These are phyloP conservation scores for Tautogolabrus adspersus DNA, from an alignment of 2,113 vertebrate genomes.

Conservation along the genomic window DNA sequence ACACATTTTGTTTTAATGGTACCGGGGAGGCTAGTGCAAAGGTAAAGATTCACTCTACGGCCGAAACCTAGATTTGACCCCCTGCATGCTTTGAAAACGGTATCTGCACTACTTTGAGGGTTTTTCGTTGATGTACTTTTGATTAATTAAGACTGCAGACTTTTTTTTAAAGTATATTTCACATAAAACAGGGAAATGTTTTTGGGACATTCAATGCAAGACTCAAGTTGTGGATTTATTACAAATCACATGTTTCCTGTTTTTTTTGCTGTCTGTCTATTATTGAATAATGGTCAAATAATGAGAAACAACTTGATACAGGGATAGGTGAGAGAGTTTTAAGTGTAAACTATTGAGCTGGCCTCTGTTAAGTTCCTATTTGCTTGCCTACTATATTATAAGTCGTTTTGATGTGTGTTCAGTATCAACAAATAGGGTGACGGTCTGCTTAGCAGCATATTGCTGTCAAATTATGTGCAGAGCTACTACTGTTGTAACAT, in stretches of 20 bases:
- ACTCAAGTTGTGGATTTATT: too few relatives aligned
- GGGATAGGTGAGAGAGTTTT: neutral
- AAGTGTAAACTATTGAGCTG: neutral
- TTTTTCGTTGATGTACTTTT: too few relatives aligned
- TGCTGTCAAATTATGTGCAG: conserved; percentile 54
- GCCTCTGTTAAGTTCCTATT: neutral
- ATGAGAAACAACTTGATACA: neutral
- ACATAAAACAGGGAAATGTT: too few relatives aligned
- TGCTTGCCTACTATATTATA: neutral
- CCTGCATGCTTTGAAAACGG: too few relatives aligned
- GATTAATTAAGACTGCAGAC: too few relatives aligned
- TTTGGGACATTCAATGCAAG: too few relatives aligned
- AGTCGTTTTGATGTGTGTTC: conserved; percentile 14
- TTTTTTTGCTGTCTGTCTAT: too few relatives aligned
- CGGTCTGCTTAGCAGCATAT: conserved; percentile 43
- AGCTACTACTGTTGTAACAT: conserved; percentile 29
- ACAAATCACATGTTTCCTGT: too few relatives aligned
- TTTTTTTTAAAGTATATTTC: too few relatives aligned
- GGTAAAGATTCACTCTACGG: neutral
- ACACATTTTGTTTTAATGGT: too few relatives aligned
- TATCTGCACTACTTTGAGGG: too few relatives aligned
- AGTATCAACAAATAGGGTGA: conserved; percentile 27
- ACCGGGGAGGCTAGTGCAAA: neutral
- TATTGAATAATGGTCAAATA: too few relatives aligned
- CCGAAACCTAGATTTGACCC: neutral